These are phyloP conservation scores for Sceloporus tristichus DNA, from an alignment of 2,113 vertebrate species.

Conservation along the genomic window DNA sequence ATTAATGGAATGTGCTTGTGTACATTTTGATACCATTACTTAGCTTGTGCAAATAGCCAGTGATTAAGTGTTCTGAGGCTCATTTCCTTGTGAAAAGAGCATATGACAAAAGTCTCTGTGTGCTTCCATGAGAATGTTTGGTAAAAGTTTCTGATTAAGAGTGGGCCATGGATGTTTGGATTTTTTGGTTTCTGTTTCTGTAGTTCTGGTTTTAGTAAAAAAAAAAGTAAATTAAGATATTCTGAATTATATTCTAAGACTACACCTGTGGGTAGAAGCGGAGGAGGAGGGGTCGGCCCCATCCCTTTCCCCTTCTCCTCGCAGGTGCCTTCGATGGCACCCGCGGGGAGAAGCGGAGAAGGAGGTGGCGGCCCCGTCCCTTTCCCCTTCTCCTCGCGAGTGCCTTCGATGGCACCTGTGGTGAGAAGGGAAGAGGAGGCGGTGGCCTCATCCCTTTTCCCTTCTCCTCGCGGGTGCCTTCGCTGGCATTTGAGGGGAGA, in stretches of 20 bases:
- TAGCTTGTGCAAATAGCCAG: constrained; percentile 5
- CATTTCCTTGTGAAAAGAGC: constrained; percentile 30
- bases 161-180: neutral
- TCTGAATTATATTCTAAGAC: neutral
- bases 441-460: no score
- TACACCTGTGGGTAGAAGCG: no score
- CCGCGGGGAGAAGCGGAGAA: no score
- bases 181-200: neutral
- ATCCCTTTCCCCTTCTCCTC: no score
- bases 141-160: neutral
- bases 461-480: no score
- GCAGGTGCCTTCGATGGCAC: no score
- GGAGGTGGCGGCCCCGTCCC: no score
- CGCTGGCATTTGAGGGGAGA: no score
- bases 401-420: no score
- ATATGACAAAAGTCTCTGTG: neutral
- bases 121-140: neutral
- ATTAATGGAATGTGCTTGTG: constrained; percentile 7
- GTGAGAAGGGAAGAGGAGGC: no score
- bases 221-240: neutral
- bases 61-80: neutral
- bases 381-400: no score
- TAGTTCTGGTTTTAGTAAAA: neutral
- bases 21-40: constrained; percentile 11
- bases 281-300: no score